Conservation (phyloP, 1,140 invertebrate species). For the Rhynchophorus ferrugineus region DNA sequence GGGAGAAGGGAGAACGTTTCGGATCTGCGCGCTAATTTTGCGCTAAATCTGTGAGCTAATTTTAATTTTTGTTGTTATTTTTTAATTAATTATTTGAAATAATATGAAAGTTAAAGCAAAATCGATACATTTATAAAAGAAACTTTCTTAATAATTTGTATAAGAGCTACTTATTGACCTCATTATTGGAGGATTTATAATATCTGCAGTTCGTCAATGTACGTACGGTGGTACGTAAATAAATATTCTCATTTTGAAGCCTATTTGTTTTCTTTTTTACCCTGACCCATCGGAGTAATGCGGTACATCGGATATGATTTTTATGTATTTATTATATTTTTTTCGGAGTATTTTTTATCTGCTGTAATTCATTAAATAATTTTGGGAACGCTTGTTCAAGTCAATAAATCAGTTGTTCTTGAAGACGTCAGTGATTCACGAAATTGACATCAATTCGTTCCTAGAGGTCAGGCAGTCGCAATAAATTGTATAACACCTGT, state of each 20-base stretch:
- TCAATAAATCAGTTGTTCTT: too few species aligned
- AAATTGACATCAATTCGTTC: too few species aligned
- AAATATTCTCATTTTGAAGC: conserved; percentile 34
- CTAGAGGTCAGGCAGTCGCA: too few species aligned
- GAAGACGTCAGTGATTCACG: too few species aligned
- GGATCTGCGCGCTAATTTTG: conserved; percentile 6
- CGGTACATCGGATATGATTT: too few species aligned
- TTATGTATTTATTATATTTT: too few species aligned
- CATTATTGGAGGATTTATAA: conserved; percentile 30
- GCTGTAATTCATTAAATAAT: too few species aligned
- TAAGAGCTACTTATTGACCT: conserved; percentile 31
- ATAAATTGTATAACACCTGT: too few species aligned
- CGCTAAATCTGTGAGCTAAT: conserved; percentile 24
- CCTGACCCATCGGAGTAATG: neutral
- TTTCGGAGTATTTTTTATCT: too few species aligned
- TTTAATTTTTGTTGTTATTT: conserved; percentile 26
- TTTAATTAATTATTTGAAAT: conserved; percentile 18
- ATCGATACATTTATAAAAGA: conserved; percentile 29
- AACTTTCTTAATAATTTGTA: conserved; percentile 33
- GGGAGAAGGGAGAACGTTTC: neutral
- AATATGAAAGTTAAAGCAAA: conserved; percentile 26
- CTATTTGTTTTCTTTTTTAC: neutral
- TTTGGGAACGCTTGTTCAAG: too few species aligned
- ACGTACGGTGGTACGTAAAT: conserved; percentile 32
- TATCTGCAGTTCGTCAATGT: conserved; percentile 34